phyloP scores from a whole-genome alignment of 2,888 invertebrate genomes.

The Thelaira solivaga region DNA sequence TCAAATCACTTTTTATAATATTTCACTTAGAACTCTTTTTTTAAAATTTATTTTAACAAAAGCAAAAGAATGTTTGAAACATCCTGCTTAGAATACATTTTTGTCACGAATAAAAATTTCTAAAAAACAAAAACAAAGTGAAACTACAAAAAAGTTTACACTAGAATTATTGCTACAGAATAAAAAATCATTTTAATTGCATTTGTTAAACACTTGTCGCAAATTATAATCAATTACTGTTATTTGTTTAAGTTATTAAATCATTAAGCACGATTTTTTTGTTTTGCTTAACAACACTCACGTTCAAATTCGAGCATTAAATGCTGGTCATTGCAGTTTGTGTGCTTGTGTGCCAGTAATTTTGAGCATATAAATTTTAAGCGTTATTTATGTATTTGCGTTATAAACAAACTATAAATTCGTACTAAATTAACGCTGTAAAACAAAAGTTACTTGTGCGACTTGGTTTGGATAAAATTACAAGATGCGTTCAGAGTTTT shows the following conservation, averaged over 20 bases:
- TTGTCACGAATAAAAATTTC: too few relatives aligned
- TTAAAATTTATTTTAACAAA: too few relatives aligned
- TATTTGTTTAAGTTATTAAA: not conserved
- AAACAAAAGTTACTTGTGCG: conserved; percentile 16
- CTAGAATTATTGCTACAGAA: not conserved
- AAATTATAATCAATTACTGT: not conserved
- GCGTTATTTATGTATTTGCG: conserved; percentile 44
- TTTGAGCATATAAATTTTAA: conserved; percentile 33
- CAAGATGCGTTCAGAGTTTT: not conserved
- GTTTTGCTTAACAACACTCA: conserved; percentile 27
- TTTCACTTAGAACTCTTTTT: too few relatives aligned
- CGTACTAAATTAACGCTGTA: conserved; percentile 30
- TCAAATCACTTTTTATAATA: too few relatives aligned
- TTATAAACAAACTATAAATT: conserved; percentile 48
- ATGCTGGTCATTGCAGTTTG: not conserved
- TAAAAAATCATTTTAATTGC: not conserved
- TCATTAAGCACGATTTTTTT: not conserved
- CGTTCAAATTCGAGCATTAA: not conserved
- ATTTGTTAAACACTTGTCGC: conserved; percentile 21
- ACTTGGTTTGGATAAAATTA: not conserved
- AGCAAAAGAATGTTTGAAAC: too few relatives aligned
- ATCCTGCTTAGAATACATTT: too few relatives aligned
- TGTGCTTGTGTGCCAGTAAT: conserved; percentile 17
- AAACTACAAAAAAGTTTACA: too few relatives aligned
- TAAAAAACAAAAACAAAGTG: too few relatives aligned